Base-by-base conservation (phyloP, 2,113 vertebrate genomes). In the Xyliphius kryptos region DNA sequence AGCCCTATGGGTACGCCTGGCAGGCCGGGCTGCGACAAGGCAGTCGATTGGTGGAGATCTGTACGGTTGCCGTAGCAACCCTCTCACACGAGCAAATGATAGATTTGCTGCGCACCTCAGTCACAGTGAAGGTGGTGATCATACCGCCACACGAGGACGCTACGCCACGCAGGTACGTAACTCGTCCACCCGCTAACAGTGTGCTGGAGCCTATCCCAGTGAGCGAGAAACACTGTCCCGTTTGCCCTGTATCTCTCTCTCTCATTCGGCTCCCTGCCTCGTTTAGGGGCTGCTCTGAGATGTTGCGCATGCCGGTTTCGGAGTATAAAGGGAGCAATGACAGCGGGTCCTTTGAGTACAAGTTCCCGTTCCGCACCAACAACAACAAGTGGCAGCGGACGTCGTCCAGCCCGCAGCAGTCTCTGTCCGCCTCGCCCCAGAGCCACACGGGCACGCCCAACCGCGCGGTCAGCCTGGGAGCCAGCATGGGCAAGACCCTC, bases 31-130 rank as follows among this genome's bases (percentile, higher is more conserved):
- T 99, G 72, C 84, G 93, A 0, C 96, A 99, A 77, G 95, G 96
- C 74, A 99, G 96, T 82, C 87, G 96, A 5, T 76, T 99, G 78
- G 96, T 98, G 15, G 96, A 99, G 77, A 97, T 99, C 81, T 99
- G 96, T 82, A 98, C 97, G 79, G 94, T 97, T 46, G 91, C 94
- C 0, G 96, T 98, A 19, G 95, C 96, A 49, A 94, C 94, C 0
- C 87, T 99, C 70, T 97, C 93, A 61, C 96, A 99, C 0, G 96
- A 99, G 74, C 96, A 99, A 76, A 99, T 99, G 96, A 98, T 99
- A 0, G 96, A 99, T 59, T 91, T 99, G 50, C 86, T 99, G 71
- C 86, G 96, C 71, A 99, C 95, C 0, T 98, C 96, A 0, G 92
- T 98, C 38, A 90, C 93, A 0, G 96, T 99, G 41, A 95, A 96